Evolutionary conservation across 2,797 vertebrate species (phyloP).

Genomic region (Lutjanus campechanus): DNA sequence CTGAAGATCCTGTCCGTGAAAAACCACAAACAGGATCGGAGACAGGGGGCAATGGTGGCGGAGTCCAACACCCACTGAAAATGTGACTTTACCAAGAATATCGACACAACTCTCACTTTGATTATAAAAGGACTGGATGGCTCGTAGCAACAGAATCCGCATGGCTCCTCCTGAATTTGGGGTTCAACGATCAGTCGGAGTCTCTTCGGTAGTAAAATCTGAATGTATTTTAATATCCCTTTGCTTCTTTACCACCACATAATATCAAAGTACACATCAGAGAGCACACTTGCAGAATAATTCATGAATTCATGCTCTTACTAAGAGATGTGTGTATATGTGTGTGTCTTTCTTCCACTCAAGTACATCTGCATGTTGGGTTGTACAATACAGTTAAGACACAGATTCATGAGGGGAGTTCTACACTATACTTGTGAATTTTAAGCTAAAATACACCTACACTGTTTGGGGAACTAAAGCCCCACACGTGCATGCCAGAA

Average conservation of each 20-base stretch:
- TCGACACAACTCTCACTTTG: no score
- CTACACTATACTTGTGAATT: constrained; percentile 21
- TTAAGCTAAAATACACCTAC: constrained; percentile 1
- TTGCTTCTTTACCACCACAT: background rate
- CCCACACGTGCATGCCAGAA: constrained; percentile 2
- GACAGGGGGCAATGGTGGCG: no score
- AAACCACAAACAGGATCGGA: no score
- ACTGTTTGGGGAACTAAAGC: constrained; percentile 7
- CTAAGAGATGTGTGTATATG: background rate
- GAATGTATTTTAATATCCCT: constrained; percentile 4
- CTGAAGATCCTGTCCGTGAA: no score
- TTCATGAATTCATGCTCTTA: constrained; percentile 25
- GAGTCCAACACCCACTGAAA: no score
- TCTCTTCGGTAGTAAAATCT: constrained; percentile 1
- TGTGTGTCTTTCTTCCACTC: background rate
- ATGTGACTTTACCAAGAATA: no score
- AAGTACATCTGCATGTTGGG: background rate
- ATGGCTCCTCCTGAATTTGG: no score
- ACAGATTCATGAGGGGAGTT: constrained; percentile 21
- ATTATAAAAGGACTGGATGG: no score
- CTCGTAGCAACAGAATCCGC: no score
- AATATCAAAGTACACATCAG: constrained; percentile 33
- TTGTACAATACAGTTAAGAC: background rate
- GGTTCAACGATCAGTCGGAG: no score
- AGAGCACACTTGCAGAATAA: constrained; percentile 33